Evolutionary conservation across 2,888 invertebrate genomes (phyloP).

Genomic region (Amorpha juglandis): DNA sequence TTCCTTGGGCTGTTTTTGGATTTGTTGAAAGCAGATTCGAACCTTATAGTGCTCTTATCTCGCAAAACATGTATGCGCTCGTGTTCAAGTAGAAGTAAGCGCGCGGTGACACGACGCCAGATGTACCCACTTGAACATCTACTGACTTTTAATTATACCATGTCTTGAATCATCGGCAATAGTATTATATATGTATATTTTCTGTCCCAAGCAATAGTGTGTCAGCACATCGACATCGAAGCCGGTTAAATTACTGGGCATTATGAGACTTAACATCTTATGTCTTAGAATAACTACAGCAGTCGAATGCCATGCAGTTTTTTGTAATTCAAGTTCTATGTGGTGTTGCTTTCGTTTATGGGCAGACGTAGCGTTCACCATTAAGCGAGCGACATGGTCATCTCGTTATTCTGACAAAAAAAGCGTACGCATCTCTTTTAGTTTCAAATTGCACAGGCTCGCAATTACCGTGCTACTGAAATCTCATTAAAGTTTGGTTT

Average conservation of each 20-base stretch:
- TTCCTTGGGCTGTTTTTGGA: background rate
- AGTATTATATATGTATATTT: too few relatives aligned
- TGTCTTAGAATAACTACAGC: too few relatives aligned
- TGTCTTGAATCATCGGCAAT: background rate
- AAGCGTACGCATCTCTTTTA: background rate
- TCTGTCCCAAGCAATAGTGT: too few relatives aligned
- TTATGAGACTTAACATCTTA: too few relatives aligned
- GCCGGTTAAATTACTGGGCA: too few relatives aligned
- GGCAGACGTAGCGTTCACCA: too few relatives aligned
- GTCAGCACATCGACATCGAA: too few relatives aligned
- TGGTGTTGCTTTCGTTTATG: too few relatives aligned
- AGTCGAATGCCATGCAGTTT: too few relatives aligned
- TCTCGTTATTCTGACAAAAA: too few relatives aligned
- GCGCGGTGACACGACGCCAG: conserved; percentile 17
- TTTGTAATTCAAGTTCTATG: too few relatives aligned
- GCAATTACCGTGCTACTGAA: conserved; percentile 5
- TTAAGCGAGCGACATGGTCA: too few relatives aligned
- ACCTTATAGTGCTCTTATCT: background rate
- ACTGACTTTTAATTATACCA: conserved; percentile 7
- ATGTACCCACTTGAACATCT: background rate
- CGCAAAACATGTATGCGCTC: conserved; percentile 33
- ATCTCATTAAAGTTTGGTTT: conserved; percentile 22
- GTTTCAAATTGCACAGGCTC: conserved; percentile 13
- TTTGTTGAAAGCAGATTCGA: conserved; percentile 9
- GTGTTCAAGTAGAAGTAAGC: conserved; percentile 43